Conservation (phyloP, 2,797 vertebrate genomes). For the Lates japonicus region DNA sequence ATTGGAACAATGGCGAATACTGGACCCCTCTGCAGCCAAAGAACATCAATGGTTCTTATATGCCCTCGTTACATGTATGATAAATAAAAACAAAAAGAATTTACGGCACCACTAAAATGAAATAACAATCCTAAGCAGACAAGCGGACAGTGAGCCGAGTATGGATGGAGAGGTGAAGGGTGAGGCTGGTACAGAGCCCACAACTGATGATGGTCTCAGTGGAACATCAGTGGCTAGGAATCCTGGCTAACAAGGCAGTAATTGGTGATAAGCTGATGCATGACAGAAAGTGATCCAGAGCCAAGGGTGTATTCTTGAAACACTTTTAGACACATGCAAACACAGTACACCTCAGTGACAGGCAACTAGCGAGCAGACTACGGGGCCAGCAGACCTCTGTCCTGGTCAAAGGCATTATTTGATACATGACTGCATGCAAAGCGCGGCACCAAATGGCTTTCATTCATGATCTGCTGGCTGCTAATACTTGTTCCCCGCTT, state of each 20-base stretch:
- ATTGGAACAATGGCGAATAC: too few relatives aligned
- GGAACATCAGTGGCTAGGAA: slow-evolving; percentile 82
- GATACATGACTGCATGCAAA: slow-evolving; percentile 76
- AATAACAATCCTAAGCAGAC: slow-evolving; percentile 21
- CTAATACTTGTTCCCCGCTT: slow-evolving; percentile 72
- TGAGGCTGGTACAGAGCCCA: slow-evolving; percentile 57
- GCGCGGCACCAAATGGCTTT: slow-evolving; percentile 72
- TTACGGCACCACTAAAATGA: too few relatives aligned
- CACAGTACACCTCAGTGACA: slow-evolving; percentile 50
- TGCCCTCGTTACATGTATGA: too few relatives aligned
- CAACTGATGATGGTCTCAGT: slow-evolving; percentile 70
- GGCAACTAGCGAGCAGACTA: slow-evolving; percentile 57
- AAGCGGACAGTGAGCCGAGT: slow-evolving; percentile 22
- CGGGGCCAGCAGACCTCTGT: slow-evolving; percentile 68
- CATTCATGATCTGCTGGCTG: slow-evolving; percentile 68
- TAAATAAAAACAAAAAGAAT: too few relatives aligned
- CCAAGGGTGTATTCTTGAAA: slow-evolving; percentile 77
- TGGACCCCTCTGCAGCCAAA: too few relatives aligned
- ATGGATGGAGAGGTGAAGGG: slow-evolving; percentile 35
- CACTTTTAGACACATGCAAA: slow-evolving; percentile 60
- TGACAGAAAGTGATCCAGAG: slow-evolving; percentile 84
- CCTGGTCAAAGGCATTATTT: slow-evolving; percentile 80
- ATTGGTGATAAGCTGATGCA: slow-evolving; percentile 84
- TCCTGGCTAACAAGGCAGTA: slow-evolving; percentile 82
- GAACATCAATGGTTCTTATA: too few relatives aligned